These are phyloP conservation scores for Druon quercuslanigerum DNA, from an alignment of 1,140 invertebrate genomes.

Conservation along the genomic window DNA sequence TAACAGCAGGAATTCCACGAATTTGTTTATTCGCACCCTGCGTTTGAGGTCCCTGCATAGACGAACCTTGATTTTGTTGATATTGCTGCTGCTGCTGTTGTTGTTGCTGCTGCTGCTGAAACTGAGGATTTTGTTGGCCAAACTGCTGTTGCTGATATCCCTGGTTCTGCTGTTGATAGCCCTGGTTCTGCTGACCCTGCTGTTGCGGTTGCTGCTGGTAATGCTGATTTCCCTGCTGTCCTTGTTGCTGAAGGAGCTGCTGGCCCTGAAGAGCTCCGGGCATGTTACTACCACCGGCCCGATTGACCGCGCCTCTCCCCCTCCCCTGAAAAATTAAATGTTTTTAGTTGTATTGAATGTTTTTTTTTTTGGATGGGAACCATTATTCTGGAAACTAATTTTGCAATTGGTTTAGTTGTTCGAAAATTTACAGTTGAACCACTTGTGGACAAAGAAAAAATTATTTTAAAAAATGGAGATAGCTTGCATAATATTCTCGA, in stretches of 20 bases:
- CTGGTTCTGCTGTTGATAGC: constrained; percentile 63
- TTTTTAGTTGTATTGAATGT: background rate
- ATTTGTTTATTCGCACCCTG: constrained; percentile 65
- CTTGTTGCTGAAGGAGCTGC: constrained; percentile 60
- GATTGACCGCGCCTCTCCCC: constrained; percentile 76
- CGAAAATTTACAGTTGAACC: no score
- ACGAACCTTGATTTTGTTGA: constrained; percentile 52
- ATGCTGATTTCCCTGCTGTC: constrained; percentile 60
- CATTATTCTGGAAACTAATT: background rate
- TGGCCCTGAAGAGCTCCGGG: constrained; percentile 68
- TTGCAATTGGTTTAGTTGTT: background rate
- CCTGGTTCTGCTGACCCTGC: constrained; percentile 65
- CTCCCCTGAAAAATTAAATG: constrained; percentile 73
- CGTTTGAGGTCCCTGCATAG: constrained; percentile 38
- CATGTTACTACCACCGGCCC: constrained; percentile 80
- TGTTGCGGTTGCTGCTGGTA: constrained; percentile 66
- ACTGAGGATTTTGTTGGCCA: constrained; percentile 47
- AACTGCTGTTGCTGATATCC: constrained; percentile 59
- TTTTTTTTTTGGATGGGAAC: no score
- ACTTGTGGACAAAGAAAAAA: no score
- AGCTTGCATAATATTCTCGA: no score
- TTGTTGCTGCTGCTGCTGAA: constrained; percentile 50
- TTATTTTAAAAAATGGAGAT: no score
- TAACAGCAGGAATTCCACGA: constrained; percentile 78
- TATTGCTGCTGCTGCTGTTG: constrained; percentile 62